phyloP scores from a whole-genome alignment of 2,888 invertebrate genomes.

The Coelogynopora nodosa region DNA sequence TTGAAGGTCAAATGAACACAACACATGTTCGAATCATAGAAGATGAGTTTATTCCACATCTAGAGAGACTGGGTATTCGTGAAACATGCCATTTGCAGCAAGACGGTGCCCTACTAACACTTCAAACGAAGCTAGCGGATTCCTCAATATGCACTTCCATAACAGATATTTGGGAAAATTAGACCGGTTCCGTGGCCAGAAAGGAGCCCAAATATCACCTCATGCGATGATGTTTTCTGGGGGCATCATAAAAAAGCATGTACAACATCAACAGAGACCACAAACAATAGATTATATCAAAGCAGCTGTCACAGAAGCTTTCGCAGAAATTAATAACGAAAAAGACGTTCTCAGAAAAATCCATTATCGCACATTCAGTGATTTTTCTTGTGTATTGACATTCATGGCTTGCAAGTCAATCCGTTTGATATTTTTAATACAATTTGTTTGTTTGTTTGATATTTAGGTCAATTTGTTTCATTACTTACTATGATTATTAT shows the following conservation, averaged over 20 bases:
- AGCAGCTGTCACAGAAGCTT: conserved; percentile 8
- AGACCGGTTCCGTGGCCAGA: neutral
- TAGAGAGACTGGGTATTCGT: too few relatives aligned
- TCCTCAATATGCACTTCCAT: conserved; percentile 8
- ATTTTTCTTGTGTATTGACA: conserved; percentile 20
- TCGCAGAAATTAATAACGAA: neutral
- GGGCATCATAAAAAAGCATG: too few relatives aligned
- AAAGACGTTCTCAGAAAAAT: conserved; percentile 14
- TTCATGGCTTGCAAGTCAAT: conserved; percentile 6
- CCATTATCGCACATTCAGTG: neutral
- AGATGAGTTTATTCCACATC: too few relatives aligned
- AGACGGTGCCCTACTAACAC: neutral
- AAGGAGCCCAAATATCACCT: conserved; percentile 5
- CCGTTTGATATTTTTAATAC: conserved; percentile 25
- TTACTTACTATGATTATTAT: neutral
- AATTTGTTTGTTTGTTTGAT: too few relatives aligned
- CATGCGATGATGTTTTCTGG: neutral
- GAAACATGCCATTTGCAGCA: conserved; percentile 23
- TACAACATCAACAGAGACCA: conserved; percentile 11
- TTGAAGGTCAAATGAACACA: conserved; percentile 7
- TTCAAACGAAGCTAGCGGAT: neutral
- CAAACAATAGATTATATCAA: neutral
- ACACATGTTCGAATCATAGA: conserved; percentile 4
- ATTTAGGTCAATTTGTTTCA: conserved; percentile 12
- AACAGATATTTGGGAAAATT: conserved; percentile 8